Percentiles rank a stretch among this genome's conserved stretches.
Conservation (phyloP, 1,140 invertebrate species). For the Aphelenchoides besseyi region DNA sequence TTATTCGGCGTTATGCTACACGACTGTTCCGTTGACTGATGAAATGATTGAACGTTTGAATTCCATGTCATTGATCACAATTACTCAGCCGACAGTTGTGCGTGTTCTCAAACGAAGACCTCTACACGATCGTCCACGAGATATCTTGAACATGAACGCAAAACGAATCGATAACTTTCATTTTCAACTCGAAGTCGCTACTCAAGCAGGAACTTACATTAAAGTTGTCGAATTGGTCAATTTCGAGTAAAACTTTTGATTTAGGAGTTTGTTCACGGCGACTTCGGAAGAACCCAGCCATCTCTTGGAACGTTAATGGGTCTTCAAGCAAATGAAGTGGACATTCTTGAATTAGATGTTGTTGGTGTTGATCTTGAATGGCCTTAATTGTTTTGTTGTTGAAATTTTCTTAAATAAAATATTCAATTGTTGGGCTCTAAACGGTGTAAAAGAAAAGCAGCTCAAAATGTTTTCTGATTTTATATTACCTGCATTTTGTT, state of each 20-base stretch:
- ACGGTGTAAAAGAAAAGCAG: too few relatives aligned
- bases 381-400: conserved; percentile 50
- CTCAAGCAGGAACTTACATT: conserved; percentile 59
- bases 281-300: conserved; percentile 66
- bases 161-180: conserved; percentile 47
- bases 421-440: conserved; percentile 36
- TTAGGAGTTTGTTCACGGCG: conserved; percentile 67
- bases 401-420: conserved; percentile 26
- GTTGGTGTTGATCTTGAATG: conserved; percentile 63
- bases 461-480: neutral
- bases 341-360: conserved; percentile 67
- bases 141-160: conserved; percentile 46
- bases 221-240: conserved; percentile 21
- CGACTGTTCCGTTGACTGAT: conserved; percentile 34
- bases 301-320: conserved; percentile 63
- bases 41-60: conserved; percentile 39
- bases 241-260: conserved; percentile 29
- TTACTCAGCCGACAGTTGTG: conserved; percentile 58
- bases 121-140: conserved; percentile 53
- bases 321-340: conserved; percentile 62
- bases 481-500: neutral
- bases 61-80: conserved; percentile 42
- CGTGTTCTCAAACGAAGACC: conserved; percentile 58
- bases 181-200: conserved; percentile 43
- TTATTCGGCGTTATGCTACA: conserved; percentile 59